These are phyloP conservation scores for Drosophila triauraria DNA, from an alignment of 1,140 invertebrate species.

Conservation along the genomic window DNA sequence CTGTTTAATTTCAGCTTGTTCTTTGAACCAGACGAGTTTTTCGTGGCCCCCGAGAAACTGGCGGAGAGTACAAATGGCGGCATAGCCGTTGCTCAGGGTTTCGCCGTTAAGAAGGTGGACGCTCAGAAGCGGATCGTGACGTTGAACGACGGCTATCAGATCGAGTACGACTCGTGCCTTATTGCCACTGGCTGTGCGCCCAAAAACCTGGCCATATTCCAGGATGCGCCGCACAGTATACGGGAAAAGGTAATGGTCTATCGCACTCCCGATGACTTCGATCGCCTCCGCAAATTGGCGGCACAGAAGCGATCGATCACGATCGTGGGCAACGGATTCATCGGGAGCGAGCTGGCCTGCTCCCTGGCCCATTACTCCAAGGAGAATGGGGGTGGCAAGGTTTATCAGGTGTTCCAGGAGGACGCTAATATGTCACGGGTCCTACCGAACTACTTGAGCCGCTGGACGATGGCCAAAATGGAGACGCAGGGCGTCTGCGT, in stretches of 20 bases:
- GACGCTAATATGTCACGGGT: constrained; percentile 92
- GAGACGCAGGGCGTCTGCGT: constrained; percentile 90
- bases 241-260: constrained; percentile 89
- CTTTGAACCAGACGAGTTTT: constrained; percentile 95
- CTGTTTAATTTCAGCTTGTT: constrained; percentile 86
- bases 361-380: constrained; percentile 89
- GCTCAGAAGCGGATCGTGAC: constrained; percentile 88
- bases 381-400: constrained; percentile 77
- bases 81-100: constrained; percentile 91
- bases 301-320: constrained; percentile 89
- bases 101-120: constrained; percentile 91
- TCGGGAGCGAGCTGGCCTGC: constrained; percentile 96
- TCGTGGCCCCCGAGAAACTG: constrained; percentile 86
- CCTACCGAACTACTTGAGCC: constrained; percentile 93
- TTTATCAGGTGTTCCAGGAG: constrained; percentile 93
- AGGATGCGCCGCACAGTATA: constrained; percentile 87
- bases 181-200: constrained; percentile 93
- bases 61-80: constrained; percentile 91
- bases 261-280: constrained; percentile 88
- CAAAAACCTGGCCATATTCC: constrained; percentile 90
- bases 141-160: constrained; percentile 89
- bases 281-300: constrained; percentile 87
- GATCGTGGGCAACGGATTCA: constrained; percentile 95
- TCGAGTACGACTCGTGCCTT: constrained; percentile 95
- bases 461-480: constrained; percentile 92